Percentiles rank a stretch among this genome's conserved stretches.
phyloP scores from a whole-genome alignment of 2,113 vertebrate species.

The Rhadina sibilatrix region DNA sequence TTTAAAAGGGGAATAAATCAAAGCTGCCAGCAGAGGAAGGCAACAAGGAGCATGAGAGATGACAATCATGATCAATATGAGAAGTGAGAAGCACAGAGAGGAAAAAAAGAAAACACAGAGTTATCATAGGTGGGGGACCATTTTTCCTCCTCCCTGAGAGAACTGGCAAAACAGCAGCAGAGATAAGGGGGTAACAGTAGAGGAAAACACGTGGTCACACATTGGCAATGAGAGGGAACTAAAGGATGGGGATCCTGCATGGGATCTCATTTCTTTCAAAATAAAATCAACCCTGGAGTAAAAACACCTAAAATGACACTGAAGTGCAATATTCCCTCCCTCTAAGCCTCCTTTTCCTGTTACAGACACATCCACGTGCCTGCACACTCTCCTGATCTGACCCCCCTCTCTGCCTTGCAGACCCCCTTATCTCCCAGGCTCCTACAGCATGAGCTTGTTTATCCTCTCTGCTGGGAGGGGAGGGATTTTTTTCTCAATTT shows the following conservation, averaged over 20 bases:
- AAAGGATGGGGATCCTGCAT: background rate
- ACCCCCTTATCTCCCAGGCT: background rate
- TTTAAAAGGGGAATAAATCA: background rate
- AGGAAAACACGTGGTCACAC: background rate
- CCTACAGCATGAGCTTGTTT: background rate
- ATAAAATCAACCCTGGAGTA: background rate
- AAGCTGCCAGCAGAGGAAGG: background rate
- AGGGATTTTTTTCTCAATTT: background rate
- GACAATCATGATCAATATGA: background rate
- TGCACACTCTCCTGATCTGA: background rate
- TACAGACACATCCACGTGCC: background rate
- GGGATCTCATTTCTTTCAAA: background rate
- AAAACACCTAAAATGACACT: background rate
- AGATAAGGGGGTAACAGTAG: background rate
- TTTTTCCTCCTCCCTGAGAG: background rate
- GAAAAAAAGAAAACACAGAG: background rate
- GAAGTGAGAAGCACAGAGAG: background rate
- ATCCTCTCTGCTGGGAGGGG: background rate
- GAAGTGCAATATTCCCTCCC: background rate
- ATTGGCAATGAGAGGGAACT: background rate
- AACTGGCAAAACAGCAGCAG: background rate
- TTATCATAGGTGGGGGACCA: background rate
- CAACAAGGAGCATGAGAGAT: background rate
- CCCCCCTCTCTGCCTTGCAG: background rate
- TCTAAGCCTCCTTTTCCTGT: background rate